Conservation (phyloP, 2,797 vertebrate species). For the Notolepis coatsorum region DNA sequence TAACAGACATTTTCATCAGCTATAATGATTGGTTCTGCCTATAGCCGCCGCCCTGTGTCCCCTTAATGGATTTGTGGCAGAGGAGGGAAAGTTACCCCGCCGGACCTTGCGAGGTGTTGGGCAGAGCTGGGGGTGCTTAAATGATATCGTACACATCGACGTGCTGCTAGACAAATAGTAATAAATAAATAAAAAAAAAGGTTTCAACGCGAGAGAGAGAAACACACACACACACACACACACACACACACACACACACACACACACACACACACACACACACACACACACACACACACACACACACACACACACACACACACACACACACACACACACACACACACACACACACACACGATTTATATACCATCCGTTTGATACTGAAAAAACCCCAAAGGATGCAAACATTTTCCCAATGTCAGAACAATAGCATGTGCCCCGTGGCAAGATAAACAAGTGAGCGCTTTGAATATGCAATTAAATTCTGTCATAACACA, state of each 20-base stretch:
- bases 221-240: constrained; percentile 43
- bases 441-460: constrained; percentile 38
- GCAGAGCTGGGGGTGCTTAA: constrained; percentile 7
- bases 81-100: constrained; percentile 11
- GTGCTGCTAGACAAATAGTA: too few relatives aligned
- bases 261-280: not conserved
- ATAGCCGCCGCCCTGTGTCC: not conserved
- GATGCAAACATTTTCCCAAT: constrained; percentile 37
- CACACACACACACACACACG: not conserved
- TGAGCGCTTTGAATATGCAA: constrained; percentile 24
- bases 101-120: constrained; percentile 8
- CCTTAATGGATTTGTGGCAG: constrained; percentile 11
- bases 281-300: not conserved
- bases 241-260: constrained; percentile 16
- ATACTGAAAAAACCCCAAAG: constrained; percentile 18
- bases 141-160: constrained; percentile 11
- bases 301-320: constrained; percentile 14
- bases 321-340: not conserved
- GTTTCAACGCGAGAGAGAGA: not conserved
- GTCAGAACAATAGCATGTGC: constrained; percentile 32
- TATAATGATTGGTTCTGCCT: not conserved
- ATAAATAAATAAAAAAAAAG: constrained; percentile 14
- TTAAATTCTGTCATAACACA: not conserved
- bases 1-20: constrained; percentile 17
- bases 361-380: not conserved